Evolutionary conservation across 2,113 vertebrate genomes (phyloP), one percentile per base, ranked within the genome.

Genomic region (Octodon degus): DNA sequence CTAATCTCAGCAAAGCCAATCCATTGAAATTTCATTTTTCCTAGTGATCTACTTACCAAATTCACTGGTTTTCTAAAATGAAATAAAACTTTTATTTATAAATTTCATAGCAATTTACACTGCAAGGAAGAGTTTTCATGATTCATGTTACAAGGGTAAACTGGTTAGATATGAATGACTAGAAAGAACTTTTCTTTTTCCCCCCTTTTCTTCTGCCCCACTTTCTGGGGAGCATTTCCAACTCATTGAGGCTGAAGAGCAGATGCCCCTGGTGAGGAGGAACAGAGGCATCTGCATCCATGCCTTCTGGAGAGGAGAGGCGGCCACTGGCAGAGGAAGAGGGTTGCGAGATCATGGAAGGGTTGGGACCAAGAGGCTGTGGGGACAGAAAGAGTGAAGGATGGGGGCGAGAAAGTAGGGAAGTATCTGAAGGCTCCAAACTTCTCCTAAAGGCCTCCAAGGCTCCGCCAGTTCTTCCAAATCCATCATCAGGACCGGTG

Each of bases 211-310:
- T 14, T 50, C 27, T 53, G 17, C n/a, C 14, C 30, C 17, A 8
- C 27, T 94, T 90, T 94, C 40, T 80, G 55, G 86, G 79, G 55
- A 47, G 40, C 60, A 74, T 68, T 83, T 68, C 47, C n/a, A 91
- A 16, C 62, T 89, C 89, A 53, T 50, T 68, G n/a, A 91, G 40
- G 27, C 58, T 86, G 79, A 67, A 84, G 87, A 81, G 34, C 34
- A 67, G 50, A 34, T 0, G 1, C 14, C 32, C 32, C 37, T 40
- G 20, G 2, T 27, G 11, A 58, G 43, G 50, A 40, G 7, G 8
- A 0, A n/a, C 16, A 50, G 32, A 40, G 34, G 58, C 30, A 40
- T 16, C 16, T 25, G 8, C 1, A 50, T 30, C 55, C 79, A 55
- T 1, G 7, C 27, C 16, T 76, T 5, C n/a, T 3, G 7, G 72